phyloP scores from a whole-genome alignment of 2,113 vertebrate genomes.

The Ctenomys sociabilis region DNA sequence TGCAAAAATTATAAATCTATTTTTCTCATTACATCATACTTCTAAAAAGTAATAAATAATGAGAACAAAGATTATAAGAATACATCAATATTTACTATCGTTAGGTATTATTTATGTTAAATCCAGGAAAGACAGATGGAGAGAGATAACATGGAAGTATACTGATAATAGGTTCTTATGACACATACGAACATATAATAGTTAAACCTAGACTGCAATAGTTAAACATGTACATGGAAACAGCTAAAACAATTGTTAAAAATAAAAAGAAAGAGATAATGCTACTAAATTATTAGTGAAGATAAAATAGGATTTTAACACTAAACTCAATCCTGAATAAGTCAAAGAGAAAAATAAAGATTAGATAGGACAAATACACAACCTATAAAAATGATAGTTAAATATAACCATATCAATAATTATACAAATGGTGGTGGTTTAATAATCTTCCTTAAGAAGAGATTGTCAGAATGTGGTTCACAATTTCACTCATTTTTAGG shows the following conservation, averaged over 20 bases:
- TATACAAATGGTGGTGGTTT: neutral
- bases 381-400: neutral
- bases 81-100: neutral
- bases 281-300: neutral
- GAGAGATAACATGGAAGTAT: neutral
- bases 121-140: neutral
- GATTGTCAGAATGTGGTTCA: neutral
- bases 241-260: neutral
- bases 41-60: neutral
- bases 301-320: neutral
- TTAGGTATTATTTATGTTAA: neutral
- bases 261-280: neutral
- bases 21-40: neutral
- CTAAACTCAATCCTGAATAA: neutral
- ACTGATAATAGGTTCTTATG: neutral
- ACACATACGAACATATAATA: neutral
- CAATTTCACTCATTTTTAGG: neutral
- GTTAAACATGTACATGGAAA: neutral
- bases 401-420: neutral
- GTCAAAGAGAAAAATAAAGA: neutral
- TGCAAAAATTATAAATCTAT: neutral
- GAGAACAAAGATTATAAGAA: neutral
- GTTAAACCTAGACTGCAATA: neutral
- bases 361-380: neutral
- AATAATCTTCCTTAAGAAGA: neutral